Base-by-base conservation (phyloP, 2,797 vertebrate species). In the Gymnoscopelus braueri region DNA sequence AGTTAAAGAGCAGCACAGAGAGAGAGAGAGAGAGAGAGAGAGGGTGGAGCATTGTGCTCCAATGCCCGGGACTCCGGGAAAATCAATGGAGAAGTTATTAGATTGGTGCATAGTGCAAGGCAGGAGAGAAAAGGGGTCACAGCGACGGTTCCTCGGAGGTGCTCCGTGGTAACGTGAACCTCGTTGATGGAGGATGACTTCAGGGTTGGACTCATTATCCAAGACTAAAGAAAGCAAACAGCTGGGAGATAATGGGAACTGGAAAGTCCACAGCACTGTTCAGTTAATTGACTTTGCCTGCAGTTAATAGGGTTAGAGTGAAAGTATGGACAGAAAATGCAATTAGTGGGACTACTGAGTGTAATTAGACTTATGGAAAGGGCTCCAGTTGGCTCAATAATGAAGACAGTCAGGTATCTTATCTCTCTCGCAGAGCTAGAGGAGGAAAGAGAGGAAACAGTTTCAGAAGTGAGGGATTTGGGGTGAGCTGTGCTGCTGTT, bases 41-140 rank as follows among this genome's bases (percentile, higher is more conserved):
- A 29, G 39, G 39, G 39, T 44, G 39, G 39, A 8, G 7, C 39
- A 19, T 44, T 44, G 39, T 7, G 39, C 8, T 39, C 6, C 6
- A 39, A 7, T 6, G 8, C 6, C 8, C 6, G 39, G 39, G 39
- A 44, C 39, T 71, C 68, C 80, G 58, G 66, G 53, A 77, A 9
- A 84, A 63, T 78, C 78, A 69, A 72, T 58, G 60, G 72, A 8
- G 10, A 75, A 13, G 67, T 78, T 72, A 86, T 74, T 77, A 67
- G 66, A 74, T 65, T n/a, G 12, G 13, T 44, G 39, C 39, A 50
- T 51, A 51, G 14, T 2, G 15, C 39, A 44, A 44, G 39, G 39
- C 39, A 44, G 39, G 39, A 44, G 39, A 44, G 39, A 39, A 7
- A 39, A 39, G 7, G 35, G 3, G 26, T 29, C 26, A 29, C 26